phyloP scores from a whole-genome alignment of 2,113 vertebrate species.

The Myotis lucifugus region DNA sequence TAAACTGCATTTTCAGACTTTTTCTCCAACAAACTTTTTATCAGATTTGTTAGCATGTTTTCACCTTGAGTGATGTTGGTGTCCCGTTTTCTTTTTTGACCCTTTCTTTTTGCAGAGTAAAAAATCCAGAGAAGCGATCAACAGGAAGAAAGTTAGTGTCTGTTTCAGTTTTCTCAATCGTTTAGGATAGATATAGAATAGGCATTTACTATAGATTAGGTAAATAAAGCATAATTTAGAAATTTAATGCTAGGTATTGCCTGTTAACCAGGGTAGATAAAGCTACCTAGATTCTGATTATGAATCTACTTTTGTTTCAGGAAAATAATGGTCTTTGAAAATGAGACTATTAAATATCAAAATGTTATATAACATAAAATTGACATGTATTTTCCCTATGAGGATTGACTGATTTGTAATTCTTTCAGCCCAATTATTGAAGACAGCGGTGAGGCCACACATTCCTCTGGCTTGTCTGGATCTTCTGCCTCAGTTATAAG shows the following conservation, averaged over 20 bases:
- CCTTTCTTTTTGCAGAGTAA: conserved; percentile 14
- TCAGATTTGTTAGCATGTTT: background rate
- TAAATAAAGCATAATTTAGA: conserved; percentile 47
- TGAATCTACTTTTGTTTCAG: conserved; percentile 15
- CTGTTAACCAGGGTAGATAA: background rate
- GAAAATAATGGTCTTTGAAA: conserved; percentile 58
- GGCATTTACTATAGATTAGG: background rate
- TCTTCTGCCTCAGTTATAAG: conserved; percentile 84
- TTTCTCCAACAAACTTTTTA: background rate
- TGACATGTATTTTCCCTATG: background rate
- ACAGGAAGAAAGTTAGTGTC: conserved; percentile 5
- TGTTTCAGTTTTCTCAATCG: background rate
- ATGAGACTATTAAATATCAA: background rate
- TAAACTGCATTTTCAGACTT: background rate
- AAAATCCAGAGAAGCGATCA: background rate
- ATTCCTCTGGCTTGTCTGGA: conserved; percentile 84
- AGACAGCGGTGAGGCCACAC: conserved; percentile 86
- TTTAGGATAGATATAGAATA: conserved; percentile 10
- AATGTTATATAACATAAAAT: background rate
- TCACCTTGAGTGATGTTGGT: background rate
- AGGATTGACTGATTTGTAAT: conserved; percentile 35
- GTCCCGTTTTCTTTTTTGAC: conserved; percentile 2
- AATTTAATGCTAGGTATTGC: conserved; percentile 13
- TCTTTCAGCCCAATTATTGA: conserved; percentile 89
- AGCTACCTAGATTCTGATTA: conserved; percentile 37